Base-by-base conservation (phyloP, 2,797 vertebrate species). In the Rhabdomys pumilio region DNA sequence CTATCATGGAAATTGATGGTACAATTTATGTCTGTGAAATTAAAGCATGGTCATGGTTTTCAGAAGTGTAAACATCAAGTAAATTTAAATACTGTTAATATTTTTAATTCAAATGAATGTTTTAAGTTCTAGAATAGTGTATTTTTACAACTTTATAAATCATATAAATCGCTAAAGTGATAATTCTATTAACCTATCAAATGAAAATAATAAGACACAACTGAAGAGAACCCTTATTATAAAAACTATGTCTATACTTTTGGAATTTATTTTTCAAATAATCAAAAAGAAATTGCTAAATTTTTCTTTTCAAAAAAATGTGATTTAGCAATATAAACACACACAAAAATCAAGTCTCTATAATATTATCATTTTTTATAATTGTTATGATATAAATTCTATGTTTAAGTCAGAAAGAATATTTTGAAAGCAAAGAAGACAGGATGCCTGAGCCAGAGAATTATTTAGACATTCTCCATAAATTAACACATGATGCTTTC, bases 241-340 rank as follows among this genome's bases (percentile, higher is more conserved):
- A n/a, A 92, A 89, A 90, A 86, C 65, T 82, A 93, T 34, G 73
- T 38, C 29, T 67, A 96, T 65, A 38, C 3, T 69, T 94, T 53
- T 75, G 90, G 14, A 96, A 85, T 91, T 91, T 19, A 3, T 11
- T 12, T 87, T 91, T 75, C n/a, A 81, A 96, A 89, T 94, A 47
- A 94, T 53, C 14, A 65, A 79, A 92, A 95, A 8, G 2, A 77
- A 89, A 90, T 77, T 89, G 82, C 53, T 73, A 89, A 75, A 88
- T 92, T 20, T 94, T 90, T 84, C 24, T 77, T 85, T 89, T 91
- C 13, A 93, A 11, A 93, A 93, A 93, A 96, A 65, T 76, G 34
- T 90, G 91, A 96, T 94, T 85, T 72, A 92, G n/a, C 11, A 81
- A 87, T n/a, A 83, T 59, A 94, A 94, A 81, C 63, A 89, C 80